Conservation (phyloP, 2,888 invertebrate species). For the Morpho deidamia region DNA sequence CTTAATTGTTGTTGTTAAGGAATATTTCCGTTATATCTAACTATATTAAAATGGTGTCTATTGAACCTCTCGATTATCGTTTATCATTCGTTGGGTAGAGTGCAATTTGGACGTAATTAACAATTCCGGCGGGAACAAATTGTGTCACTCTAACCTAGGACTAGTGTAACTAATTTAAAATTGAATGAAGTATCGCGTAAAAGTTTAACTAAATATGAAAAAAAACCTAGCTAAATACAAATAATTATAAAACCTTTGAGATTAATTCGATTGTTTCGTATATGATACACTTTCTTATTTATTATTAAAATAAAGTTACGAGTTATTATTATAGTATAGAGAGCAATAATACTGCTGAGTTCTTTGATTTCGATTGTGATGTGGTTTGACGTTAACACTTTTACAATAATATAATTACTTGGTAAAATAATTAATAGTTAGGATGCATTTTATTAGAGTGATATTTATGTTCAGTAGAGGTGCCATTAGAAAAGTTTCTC, state of each 20-base stretch:
- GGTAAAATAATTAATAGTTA: constrained; percentile 20
- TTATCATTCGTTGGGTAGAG: neutral
- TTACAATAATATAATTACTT: constrained; percentile 17
- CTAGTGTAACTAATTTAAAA: constrained; percentile 50
- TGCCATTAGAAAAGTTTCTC: constrained; percentile 46
- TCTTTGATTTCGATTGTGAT: constrained; percentile 38
- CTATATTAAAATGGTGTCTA: neutral
- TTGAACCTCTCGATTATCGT: neutral
- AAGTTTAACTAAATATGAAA: constrained; percentile 40
- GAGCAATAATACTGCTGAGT: constrained; percentile 53
- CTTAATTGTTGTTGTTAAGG: too few relatives aligned
- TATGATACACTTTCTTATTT: constrained; percentile 29
- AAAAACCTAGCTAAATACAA: constrained; percentile 55
- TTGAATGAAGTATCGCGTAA: constrained; percentile 55
- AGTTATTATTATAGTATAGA: constrained; percentile 38
- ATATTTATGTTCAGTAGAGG: constrained; percentile 48
- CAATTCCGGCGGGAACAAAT: constrained; percentile 59
- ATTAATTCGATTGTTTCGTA: constrained; percentile 43
- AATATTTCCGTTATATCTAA: too few relatives aligned
- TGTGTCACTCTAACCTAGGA: constrained; percentile 52
- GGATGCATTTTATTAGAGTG: constrained; percentile 23
- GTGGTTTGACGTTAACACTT: constrained; percentile 37
- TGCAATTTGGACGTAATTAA: constrained; percentile 27
- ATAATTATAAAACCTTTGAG: constrained; percentile 52
- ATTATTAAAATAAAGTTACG: constrained; percentile 37